A percentile compares a stretch with the other conserved stretches of the same genome.
phyloP scores from a whole-genome alignment of 1,140 invertebrate species.

The Heliconius melpomene region DNA sequence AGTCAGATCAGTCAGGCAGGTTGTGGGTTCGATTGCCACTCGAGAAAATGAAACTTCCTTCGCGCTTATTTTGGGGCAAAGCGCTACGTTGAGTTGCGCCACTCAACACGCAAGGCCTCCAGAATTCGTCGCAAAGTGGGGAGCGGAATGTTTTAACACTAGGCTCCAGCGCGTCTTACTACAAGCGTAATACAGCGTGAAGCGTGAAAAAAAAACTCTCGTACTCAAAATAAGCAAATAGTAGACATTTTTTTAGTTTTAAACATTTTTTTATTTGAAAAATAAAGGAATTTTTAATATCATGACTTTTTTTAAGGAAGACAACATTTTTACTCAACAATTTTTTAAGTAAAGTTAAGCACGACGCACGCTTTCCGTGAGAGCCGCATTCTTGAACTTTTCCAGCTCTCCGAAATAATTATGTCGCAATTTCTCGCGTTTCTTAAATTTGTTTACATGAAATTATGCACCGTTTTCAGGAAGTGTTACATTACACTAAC shows the following conservation, averaged over 20 bases:
- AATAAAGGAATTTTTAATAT: slow-evolving; percentile 27
- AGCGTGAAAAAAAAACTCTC: too few relatives aligned
- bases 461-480: slow-evolving; percentile 10
- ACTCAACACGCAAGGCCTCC: too few relatives aligned
- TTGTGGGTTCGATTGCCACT: too few relatives aligned
- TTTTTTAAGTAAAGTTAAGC: slow-evolving; percentile 38
- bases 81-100: too few relatives aligned
- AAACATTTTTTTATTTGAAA: background rate
- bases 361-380: slow-evolving; percentile 31
- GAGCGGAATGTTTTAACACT: too few relatives aligned
- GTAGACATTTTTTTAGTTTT: background rate
- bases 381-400: slow-evolving; percentile 42
- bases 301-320: slow-evolving; percentile 26
- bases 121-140: too few relatives aligned
- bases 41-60: too few relatives aligned
- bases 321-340: slow-evolving; percentile 31
- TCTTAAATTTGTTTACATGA: slow-evolving; percentile 16
- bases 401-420: slow-evolving; percentile 37
- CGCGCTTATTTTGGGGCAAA: too few relatives aligned
- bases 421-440: slow-evolving; percentile 30
- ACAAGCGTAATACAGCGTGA: too few relatives aligned
- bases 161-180: too few relatives aligned
- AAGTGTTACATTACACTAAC: background rate
- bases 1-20: too few relatives aligned
- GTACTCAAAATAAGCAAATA: background rate